These are phyloP conservation scores for Orchesella flavescens DNA, from an alignment of 2,888 invertebrate genomes.

Conservation along the genomic window DNA sequence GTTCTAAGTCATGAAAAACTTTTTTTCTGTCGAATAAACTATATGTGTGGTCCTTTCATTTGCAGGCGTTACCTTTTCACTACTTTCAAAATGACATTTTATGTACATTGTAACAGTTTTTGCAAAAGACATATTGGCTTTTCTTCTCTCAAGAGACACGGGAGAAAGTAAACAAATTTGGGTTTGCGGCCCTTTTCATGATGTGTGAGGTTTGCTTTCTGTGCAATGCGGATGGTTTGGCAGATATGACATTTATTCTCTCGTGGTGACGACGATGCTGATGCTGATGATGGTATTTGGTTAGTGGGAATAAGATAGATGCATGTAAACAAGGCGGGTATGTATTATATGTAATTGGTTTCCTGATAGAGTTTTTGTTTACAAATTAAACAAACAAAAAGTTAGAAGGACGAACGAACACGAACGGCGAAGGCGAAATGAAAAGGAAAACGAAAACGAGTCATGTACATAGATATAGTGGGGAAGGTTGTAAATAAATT, in stretches of 20 bases:
- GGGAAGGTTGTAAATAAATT: no score
- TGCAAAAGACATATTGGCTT: neutral
- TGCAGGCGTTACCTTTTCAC: neutral
- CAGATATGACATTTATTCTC: neutral
- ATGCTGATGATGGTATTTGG: neutral
- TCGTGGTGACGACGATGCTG: neutral
- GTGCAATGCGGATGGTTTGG: neutral
- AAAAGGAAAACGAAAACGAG: no score
- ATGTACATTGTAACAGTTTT: neutral
- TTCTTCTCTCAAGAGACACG: no score
- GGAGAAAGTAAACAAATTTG: neutral
- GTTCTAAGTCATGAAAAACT: no score
- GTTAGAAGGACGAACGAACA: neutral
- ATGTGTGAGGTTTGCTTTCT: neutral
- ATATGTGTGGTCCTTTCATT: no score
- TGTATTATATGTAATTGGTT: neutral
- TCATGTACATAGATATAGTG: no score
- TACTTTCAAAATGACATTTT: neutral
- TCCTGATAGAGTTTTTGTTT: neutral
- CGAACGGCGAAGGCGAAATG: no score
- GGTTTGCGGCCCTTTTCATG: neutral
- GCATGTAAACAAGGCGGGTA: neutral
- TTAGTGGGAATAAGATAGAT: neutral
- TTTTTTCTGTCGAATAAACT: neutral
- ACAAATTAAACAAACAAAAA: neutral